Evolutionary conservation across 2,888 invertebrate species (phyloP).

Genomic region (Ethmia dodecea): DNA sequence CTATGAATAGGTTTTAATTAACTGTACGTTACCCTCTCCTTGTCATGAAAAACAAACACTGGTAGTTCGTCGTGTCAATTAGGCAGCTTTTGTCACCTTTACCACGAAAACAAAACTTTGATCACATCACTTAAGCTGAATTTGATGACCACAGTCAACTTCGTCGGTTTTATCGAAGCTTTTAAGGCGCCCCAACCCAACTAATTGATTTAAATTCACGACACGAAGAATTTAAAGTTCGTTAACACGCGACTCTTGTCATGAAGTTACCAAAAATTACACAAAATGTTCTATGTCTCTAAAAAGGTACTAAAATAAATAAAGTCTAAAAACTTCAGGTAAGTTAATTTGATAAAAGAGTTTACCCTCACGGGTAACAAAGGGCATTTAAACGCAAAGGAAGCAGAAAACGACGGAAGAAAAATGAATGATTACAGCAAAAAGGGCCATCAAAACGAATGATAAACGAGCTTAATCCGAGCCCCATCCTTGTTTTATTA

Average conservation of each 20-base stretch:
- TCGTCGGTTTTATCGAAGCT: conserved; percentile 33
- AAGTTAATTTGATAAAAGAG: conserved; percentile 59
- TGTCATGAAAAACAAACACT: no score
- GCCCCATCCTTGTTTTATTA: conserved; percentile 74
- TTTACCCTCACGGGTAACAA: conserved; percentile 50
- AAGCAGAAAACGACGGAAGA: conserved; percentile 72
- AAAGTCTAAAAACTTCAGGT: conserved; percentile 23
- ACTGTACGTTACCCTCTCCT: no score
- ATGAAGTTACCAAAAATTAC: conserved; percentile 27
- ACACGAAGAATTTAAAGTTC: conserved; percentile 38
- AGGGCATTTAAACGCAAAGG: conserved; percentile 69
- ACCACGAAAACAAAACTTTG: conserved; percentile 3
- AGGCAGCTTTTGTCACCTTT: no score
- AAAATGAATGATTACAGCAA: conserved; percentile 77
- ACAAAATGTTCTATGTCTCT: conserved; percentile 6
- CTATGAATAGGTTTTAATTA: no score
- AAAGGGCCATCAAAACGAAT: conserved; percentile 76
- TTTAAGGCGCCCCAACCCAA: conserved; percentile 35
- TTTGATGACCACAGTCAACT: no score
- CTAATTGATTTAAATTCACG: conserved; percentile 54
- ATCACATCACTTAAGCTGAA: conserved; percentile 4
- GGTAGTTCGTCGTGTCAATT: no score
- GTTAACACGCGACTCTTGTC: conserved; percentile 39
- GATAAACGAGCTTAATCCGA: conserved; percentile 76
- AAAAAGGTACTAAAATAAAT: conserved; percentile 10